Percentiles rank a stretch among this genome's conserved stretches.
Evolutionary conservation across 1,140 invertebrate genomes (phyloP).

Genomic region (Chionoecetes opilio): DNA sequence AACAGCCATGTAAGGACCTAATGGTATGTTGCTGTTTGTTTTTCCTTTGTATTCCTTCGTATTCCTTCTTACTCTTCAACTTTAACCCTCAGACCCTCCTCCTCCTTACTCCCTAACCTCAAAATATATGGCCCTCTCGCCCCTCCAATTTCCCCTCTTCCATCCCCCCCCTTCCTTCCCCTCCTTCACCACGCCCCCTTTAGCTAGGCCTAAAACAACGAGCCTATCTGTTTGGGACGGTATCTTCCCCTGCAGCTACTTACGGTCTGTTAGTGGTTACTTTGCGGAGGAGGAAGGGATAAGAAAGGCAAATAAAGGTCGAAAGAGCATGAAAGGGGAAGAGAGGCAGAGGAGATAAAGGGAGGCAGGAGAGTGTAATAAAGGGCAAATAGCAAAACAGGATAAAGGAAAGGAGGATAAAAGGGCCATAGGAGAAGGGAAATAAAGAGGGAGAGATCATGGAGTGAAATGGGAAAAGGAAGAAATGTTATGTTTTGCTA

Average conservation of each 20-base stretch:
- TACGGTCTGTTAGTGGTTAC: constrained; percentile 33
- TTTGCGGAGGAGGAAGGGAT: not conserved
- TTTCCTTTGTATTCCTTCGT: no score
- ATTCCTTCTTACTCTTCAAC: no score
- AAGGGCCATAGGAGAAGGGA: no score
- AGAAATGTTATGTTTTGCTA: not conserved
- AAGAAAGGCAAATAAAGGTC: not conserved
- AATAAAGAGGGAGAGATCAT: no score
- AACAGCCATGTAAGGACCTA: no score
- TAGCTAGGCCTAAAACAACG: not conserved
- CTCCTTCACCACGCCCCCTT: not conserved
- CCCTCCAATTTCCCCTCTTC: no score
- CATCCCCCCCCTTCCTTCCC: no score
- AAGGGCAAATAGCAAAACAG: not conserved
- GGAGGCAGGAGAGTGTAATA: constrained; percentile 1
- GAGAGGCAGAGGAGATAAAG: constrained; percentile 4
- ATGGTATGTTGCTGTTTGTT: no score
- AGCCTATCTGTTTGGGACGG: not conserved
- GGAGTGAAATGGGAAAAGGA: not conserved
- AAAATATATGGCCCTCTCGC: no score
- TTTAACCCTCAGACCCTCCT: no score
- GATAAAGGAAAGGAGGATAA: not conserved
- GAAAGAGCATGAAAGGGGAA: not conserved
- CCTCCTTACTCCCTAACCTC: no score
- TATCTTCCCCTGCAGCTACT: constrained; percentile 41